These are phyloP conservation scores for Antidorcas marsupialis DNA, from an alignment of 2,113 vertebrate species.

Conservation along the genomic window DNA sequence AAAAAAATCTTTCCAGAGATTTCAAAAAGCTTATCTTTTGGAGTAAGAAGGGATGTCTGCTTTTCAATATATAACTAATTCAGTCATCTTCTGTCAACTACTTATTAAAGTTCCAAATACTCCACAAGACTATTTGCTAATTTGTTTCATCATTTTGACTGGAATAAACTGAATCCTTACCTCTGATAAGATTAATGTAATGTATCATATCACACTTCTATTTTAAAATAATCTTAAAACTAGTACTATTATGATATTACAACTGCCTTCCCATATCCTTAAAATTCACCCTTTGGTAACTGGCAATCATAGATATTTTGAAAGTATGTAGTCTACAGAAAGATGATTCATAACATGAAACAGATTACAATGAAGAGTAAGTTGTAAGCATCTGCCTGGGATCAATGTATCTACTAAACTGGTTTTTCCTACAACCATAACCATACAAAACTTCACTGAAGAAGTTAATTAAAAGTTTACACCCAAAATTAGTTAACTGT, in stretches of 20 bases:
- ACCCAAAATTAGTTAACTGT: neutral
- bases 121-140: neutral
- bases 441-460: neutral
- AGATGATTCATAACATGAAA: slow-evolving; percentile 33
- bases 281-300: neutral
- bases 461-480: neutral
- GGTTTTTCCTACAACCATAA: neutral
- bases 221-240: neutral
- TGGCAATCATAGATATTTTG: neutral
- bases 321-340: neutral
- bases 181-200: neutral
- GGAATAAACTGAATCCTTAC: neutral
- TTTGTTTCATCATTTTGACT: neutral
- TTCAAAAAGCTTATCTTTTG: neutral
- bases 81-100: neutral
- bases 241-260: neutral
- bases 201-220: neutral
- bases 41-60: neutral
- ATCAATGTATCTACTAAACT: neutral
- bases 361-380: neutral
- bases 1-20: neutral
- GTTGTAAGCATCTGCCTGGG: neutral
- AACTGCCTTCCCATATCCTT: neutral
- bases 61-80: slow-evolving; percentile 18
- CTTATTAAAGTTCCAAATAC: neutral